Conservation (phyloP, 2,888 invertebrate genomes). For the Dolichomitus sp. region DNA sequence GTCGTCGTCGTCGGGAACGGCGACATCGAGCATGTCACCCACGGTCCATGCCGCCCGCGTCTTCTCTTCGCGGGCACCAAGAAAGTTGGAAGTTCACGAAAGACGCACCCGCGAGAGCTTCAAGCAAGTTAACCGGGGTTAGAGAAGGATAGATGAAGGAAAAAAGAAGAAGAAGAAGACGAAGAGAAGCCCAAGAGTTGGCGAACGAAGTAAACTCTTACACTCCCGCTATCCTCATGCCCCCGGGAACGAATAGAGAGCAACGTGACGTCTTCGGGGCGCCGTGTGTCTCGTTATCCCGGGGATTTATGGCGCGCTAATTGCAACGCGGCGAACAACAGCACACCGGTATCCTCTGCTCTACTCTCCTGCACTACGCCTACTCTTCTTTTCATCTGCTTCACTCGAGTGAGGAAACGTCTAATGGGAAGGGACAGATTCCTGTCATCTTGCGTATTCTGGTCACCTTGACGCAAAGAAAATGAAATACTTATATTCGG, state of each 20-base stretch:
- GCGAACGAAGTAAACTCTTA: slow-evolving; percentile 69
- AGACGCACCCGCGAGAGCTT: slow-evolving; percentile 34
- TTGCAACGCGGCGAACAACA: slow-evolving; percentile 83
- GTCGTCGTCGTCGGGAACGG: slow-evolving; percentile 56
- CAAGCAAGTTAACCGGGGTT: not conserved
- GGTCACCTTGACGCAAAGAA: slow-evolving; percentile 1
- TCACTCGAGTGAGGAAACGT: slow-evolving; percentile 12
- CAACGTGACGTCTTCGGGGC: slow-evolving; percentile 84
- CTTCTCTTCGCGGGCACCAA: slow-evolving; percentile 65
- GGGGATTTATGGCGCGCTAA: slow-evolving; percentile 85
- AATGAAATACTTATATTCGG: not conserved
- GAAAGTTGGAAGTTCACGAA: slow-evolving; percentile 67
- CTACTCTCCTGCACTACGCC: slow-evolving; percentile 18
- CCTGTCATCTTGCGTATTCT: slow-evolving; percentile 5
- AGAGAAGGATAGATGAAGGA: slow-evolving; percentile 51
- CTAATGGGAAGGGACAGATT: slow-evolving; percentile 37
- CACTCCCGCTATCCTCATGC: slow-evolving; percentile 53
- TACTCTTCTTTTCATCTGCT: slow-evolving; percentile 29
- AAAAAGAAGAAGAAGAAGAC: slow-evolving; percentile 52
- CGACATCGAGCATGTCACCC: slow-evolving; percentile 68
- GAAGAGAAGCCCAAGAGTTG: slow-evolving; percentile 65
- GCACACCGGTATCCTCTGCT: slow-evolving; percentile 71
- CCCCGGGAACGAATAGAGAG: slow-evolving; percentile 69
- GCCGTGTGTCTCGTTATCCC: slow-evolving; percentile 85
- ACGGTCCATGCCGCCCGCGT: slow-evolving; percentile 64